phyloP scores from a whole-genome alignment of 2,797 vertebrate genomes.

The Rallus crepitans region DNA sequence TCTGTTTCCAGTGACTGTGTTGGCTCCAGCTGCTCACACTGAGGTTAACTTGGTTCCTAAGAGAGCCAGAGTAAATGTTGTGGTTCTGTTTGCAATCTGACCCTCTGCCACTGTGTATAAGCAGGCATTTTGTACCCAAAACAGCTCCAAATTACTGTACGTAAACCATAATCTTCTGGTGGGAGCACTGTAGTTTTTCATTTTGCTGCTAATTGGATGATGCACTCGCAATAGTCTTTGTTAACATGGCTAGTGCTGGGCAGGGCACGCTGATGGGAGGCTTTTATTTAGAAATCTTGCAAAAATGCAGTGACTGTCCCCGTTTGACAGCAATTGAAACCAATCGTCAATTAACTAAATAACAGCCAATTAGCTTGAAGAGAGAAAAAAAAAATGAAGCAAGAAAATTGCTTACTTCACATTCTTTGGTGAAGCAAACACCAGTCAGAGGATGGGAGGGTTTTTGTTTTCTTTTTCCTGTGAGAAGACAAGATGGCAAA shows the following conservation, averaged over 20 bases:
- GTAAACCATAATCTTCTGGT: slow-evolving; percentile 40
- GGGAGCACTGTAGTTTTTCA: slow-evolving; percentile 33
- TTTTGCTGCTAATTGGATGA: slow-evolving; percentile 71
- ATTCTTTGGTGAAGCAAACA: slow-evolving; percentile 23
- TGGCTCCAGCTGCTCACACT: neutral
- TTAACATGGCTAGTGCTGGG: neutral
- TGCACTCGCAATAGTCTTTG: neutral
- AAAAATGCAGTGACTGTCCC: slow-evolving; percentile 18
- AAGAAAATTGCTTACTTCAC: slow-evolving; percentile 33
- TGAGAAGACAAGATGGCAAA: neutral
- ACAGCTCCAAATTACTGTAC: slow-evolving; percentile 55
- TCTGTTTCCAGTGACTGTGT: neutral
- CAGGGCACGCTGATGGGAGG: neutral
- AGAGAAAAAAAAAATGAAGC: neutral
- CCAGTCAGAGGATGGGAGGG: neutral
- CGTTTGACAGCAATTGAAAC: slow-evolving; percentile 55
- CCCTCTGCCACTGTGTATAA: neutral
- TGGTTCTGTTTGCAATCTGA: slow-evolving; percentile 7
- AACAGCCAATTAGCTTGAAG: slow-evolving; percentile 58
- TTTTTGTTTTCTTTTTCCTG: neutral
- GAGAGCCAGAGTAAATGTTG: neutral
- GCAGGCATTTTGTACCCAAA: slow-evolving; percentile 25
- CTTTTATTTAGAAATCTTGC: slow-evolving; percentile 28
- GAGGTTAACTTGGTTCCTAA: neutral
- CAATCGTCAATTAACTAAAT: slow-evolving; percentile 59